Percentiles rank a stretch among this genome's conserved stretches.
phyloP scores from a whole-genome alignment of 2,888 invertebrate species.

The Syrphus vitripennis region DNA sequence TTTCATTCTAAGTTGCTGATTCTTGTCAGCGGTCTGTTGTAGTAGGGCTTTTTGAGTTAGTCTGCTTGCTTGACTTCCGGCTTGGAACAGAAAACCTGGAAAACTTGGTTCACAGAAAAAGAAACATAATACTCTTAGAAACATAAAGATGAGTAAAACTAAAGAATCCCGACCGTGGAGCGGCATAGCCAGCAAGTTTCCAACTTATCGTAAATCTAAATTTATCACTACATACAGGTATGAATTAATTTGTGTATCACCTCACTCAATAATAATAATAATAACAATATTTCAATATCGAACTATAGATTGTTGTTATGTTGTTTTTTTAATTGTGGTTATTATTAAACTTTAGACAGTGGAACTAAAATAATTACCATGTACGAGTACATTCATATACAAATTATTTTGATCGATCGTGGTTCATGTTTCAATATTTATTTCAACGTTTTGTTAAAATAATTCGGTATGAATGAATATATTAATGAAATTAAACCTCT shows the following conservation, averaged over 20 bases:
- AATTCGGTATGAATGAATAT: not conserved
- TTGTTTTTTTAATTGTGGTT: not conserved
- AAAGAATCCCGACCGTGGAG: conserved; percentile 76
- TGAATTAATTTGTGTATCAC: not conserved
- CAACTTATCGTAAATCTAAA: conserved; percentile 78
- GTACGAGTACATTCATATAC: too few relatives aligned
- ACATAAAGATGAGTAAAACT: conserved; percentile 23
- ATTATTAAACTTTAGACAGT: not conserved
- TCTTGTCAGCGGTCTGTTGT: not conserved
- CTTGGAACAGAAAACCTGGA: not conserved
- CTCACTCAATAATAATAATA: not conserved
- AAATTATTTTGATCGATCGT: too few relatives aligned
- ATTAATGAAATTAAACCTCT: not conserved
- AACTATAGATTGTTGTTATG: not conserved
- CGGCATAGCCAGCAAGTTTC: conserved; percentile 79
- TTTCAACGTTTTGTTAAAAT: not conserved
- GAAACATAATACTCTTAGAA: not conserved
- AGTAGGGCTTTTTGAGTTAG: not conserved
- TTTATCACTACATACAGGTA: conserved; percentile 77
- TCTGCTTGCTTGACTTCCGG: not conserved
- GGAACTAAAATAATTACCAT: not conserved
- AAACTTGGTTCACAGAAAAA: not conserved
- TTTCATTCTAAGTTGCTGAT: conserved; percentile 25
- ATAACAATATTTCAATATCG: not conserved
- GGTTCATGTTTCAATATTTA: too few relatives aligned